phyloP scores from a whole-genome alignment of 2,797 vertebrate genomes.

The Ctenopoma multispine region DNA sequence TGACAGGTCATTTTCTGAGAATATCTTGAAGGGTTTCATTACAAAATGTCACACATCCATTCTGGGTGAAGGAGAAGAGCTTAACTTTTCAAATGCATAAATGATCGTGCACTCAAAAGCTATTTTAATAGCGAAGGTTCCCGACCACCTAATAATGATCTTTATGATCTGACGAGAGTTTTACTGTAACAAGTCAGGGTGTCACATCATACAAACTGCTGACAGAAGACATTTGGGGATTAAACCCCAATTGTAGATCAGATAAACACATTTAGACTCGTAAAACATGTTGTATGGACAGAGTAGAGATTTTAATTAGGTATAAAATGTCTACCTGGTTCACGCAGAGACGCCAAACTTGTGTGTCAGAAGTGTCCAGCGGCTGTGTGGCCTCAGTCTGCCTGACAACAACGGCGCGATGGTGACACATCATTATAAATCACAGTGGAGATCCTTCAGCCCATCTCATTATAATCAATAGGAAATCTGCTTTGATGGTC shows the following conservation, averaged over 20 bases:
- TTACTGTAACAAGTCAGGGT: conserved; percentile 23
- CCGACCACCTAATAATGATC: conserved; percentile 42
- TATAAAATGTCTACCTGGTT: conserved; percentile 53
- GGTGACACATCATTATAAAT: conserved; percentile 72
- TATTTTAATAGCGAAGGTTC: conserved; percentile 49
- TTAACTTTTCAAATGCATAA: conserved; percentile 49
- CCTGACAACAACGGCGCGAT: conserved; percentile 2
- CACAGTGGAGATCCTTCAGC: conserved; percentile 67
- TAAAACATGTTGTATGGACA: neutral
- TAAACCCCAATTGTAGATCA: neutral
- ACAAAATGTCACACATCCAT: conserved; percentile 57
- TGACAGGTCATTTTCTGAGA: conserved; percentile 68
- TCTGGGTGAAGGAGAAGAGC: conserved; percentile 49
- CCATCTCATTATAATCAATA: conserved; percentile 68
- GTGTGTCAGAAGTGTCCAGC: conserved; percentile 13
- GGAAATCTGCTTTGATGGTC: conserved; percentile 27
- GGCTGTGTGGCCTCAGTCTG: conserved; percentile 41
- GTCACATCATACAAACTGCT: conserved; percentile 16
- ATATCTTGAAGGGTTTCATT: conserved; percentile 66
- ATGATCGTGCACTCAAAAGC: conserved; percentile 57
- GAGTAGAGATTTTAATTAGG: conserved; percentile 51
- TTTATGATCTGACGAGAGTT: conserved; percentile 32
- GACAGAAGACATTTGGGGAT: conserved; percentile 17
- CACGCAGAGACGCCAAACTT: conserved; percentile 34
- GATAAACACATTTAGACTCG: neutral